These are phyloP conservation scores for Gnathonemus longibarbis DNA, from an alignment of 2,113 vertebrate species.

Conservation along the genomic window DNA sequence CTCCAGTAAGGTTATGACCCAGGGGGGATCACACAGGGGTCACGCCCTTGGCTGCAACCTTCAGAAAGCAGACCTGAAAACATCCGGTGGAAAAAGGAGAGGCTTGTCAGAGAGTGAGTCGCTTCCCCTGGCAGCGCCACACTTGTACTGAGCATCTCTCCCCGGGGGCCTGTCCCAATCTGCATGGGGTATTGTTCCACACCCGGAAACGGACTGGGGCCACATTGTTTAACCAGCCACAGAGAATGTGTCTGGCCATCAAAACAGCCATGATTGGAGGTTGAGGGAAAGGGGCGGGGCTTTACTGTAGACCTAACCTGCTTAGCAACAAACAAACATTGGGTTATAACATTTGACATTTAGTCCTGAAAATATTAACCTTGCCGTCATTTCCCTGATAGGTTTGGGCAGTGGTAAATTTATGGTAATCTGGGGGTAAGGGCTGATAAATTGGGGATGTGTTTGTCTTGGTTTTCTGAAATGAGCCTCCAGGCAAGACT, in stretches of 20 bases:
- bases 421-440: background rate
- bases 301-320: background rate
- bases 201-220: background rate
- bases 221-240: background rate
- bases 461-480: background rate
- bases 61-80: background rate
- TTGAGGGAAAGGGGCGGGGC: background rate
- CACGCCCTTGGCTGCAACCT: background rate
- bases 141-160: background rate
- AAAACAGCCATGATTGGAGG: background rate
- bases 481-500: background rate
- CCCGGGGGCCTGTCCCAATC: background rate
- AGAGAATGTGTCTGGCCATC: background rate
- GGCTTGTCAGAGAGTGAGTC: background rate
- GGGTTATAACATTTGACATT: background rate
- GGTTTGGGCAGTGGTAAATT: background rate
- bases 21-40: background rate
- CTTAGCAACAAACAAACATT: background rate
- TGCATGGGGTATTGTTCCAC: background rate
- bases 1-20: background rate
- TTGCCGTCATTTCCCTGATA: background rate
- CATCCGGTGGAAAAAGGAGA: background rate
- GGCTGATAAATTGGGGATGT: background rate
- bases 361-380: background rate
- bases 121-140: background rate